Conservation (phyloP, 2,797 vertebrate species). For the Rhinogobio ventralis region DNA sequence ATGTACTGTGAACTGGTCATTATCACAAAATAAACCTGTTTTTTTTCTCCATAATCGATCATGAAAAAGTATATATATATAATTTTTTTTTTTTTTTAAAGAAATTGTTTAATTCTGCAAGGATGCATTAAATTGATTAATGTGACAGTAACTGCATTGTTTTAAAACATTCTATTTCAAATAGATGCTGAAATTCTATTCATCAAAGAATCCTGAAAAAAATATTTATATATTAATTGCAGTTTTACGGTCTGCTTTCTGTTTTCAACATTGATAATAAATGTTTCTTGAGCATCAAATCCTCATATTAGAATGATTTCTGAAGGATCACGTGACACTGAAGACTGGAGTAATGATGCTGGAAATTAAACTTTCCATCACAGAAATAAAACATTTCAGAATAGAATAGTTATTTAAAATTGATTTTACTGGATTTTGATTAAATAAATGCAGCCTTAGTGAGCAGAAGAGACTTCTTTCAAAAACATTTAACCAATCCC, state of each 20-base stretch:
- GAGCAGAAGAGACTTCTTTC: too few species aligned
- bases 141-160: not conserved
- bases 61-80: not conserved
- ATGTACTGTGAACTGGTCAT: not conserved
- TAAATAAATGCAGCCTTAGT: too few species aligned
- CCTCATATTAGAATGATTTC: not conserved
- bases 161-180: not conserved
- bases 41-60: not conserved
- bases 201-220: too few species aligned
- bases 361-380: too few species aligned
- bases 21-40: not conserved
- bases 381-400: too few species aligned
- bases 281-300: not conserved
- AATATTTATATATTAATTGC: too few species aligned
- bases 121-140: not conserved
- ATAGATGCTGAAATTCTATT: too few species aligned
- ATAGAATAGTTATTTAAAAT: too few species aligned
- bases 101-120: not conserved
- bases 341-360: too few species aligned
- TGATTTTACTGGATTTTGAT: too few species aligned
- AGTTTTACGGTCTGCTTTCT: too few species aligned
- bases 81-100: not conserved
- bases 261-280: not conserved
- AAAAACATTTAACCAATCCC: too few species aligned
- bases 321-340: not conserved